Evolutionary conservation across 2,797 vertebrate genomes (phyloP).

Genomic region (Gymnothorax reevesii): DNA sequence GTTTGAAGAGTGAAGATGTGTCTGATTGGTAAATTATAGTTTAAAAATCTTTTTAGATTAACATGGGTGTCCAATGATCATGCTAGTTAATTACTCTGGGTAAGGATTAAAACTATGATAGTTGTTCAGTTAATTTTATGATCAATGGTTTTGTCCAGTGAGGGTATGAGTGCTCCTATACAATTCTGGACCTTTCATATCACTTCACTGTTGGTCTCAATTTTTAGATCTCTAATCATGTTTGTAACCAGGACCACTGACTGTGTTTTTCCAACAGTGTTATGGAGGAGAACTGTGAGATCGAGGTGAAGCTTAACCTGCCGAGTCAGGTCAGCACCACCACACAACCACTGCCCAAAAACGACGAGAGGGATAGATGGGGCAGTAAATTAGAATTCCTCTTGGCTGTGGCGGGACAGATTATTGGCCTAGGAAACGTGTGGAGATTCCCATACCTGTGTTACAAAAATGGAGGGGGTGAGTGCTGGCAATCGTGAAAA

Average conservation of each 20-base stretch:
- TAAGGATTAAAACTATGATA: no score
- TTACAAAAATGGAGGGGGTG: slow-evolving; percentile 27
- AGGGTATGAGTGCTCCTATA: background rate
- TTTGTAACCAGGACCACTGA: background rate
- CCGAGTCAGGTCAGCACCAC: background rate
- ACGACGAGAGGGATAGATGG: slow-evolving; percentile 8
- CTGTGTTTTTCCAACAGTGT: background rate
- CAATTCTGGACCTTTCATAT: background rate
- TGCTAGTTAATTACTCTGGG: no score
- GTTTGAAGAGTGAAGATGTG: no score
- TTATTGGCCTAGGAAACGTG: slow-evolving; percentile 18
- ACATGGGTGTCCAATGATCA: no score
- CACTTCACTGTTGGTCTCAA: background rate
- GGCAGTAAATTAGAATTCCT: slow-evolving; percentile 16
- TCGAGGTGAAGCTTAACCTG: background rate
- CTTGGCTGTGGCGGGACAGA: slow-evolving; percentile 22
- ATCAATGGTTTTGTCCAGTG: no score
- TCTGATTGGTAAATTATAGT: no score
- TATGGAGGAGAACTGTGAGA: background rate
- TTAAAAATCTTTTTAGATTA: no score
- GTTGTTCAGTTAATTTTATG: no score
- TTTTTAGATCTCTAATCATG: background rate
- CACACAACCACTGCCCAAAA: no score
- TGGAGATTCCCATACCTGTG: slow-evolving; percentile 26
- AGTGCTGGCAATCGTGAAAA: background rate